Evolutionary conservation across 2,797 vertebrate genomes (phyloP).

Genomic region (Lycodopsis pacificus): DNA sequence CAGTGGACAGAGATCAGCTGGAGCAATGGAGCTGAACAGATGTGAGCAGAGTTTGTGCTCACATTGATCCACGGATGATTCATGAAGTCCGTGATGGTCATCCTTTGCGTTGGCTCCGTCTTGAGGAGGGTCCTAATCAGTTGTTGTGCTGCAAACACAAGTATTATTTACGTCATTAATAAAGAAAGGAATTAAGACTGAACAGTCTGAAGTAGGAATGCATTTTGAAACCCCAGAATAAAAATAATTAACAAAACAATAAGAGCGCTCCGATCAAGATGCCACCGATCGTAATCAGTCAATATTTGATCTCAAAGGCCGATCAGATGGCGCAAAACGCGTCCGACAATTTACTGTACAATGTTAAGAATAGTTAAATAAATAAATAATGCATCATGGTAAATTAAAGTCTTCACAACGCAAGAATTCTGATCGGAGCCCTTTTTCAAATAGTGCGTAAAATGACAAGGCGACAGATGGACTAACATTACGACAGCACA

Average conservation of each 20-base stretch:
- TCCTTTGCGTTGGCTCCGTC: conserved; percentile 96
- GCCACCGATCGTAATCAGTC: not conserved
- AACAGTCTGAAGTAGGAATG: not conserved
- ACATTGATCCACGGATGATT: conserved; percentile 99
- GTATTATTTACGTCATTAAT: not conserved
- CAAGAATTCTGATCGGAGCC: too few species aligned
- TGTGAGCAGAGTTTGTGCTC: conserved; percentile 35
- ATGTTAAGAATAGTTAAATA: not conserved
- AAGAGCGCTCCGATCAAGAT: not conserved
- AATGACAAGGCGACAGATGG: not conserved
- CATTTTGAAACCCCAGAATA: not conserved
- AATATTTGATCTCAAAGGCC: not conserved
- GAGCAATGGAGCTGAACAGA: not conserved
- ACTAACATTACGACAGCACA: not conserved
- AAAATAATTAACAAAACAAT: not conserved
- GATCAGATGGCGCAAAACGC: not conserved
- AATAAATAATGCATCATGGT: not conserved
- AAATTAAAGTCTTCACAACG: not conserved
- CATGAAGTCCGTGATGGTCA: conserved; percentile 99
- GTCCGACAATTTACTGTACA: not conserved
- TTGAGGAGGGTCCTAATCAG: conserved; percentile 95
- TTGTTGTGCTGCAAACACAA: conserved; percentile 89
- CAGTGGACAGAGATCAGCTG: not conserved
- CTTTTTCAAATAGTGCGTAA: not conserved
- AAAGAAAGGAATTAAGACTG: not conserved